phyloP scores from a whole-genome alignment of 2,797 vertebrate genomes.

The Lophius americanus region DNA sequence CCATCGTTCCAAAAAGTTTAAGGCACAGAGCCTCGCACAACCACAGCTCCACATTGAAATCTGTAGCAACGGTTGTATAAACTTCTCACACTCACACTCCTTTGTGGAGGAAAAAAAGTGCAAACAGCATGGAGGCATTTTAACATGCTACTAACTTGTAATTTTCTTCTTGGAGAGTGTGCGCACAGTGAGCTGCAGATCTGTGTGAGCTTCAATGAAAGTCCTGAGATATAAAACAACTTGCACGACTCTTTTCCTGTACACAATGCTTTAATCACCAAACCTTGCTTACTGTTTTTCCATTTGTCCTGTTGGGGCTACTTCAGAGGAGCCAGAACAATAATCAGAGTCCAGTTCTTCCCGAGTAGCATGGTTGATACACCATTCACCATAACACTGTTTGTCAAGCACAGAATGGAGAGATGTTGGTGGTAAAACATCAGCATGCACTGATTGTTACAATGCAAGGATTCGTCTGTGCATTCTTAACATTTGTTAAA shows the following conservation, averaged over 20 bases:
- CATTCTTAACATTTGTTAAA: too few relatives aligned
- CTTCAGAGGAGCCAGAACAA: neutral
- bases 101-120: neutral
- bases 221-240: too few relatives aligned
- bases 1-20: neutral
- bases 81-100: neutral
- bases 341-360: neutral
- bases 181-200: neutral
- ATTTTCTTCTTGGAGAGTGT: neutral
- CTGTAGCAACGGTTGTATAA: neutral
- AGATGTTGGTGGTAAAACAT: constrained; percentile 4
- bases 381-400: neutral
- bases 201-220: neutral
- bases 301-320: neutral
- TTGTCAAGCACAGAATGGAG: neutral
- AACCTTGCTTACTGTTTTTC: neutral
- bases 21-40: too few relatives aligned
- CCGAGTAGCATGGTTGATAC: neutral
- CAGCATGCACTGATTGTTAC: constrained; percentile 5
- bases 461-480: neutral
- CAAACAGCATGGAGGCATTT: neutral
- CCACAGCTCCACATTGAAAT: too few relatives aligned
- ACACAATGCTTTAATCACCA: neutral
- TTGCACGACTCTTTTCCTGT: neutral
- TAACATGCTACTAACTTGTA: neutral